phyloP scores from a whole-genome alignment of 2,888 invertebrate genomes.

The Cecidostiba fungosa region DNA sequence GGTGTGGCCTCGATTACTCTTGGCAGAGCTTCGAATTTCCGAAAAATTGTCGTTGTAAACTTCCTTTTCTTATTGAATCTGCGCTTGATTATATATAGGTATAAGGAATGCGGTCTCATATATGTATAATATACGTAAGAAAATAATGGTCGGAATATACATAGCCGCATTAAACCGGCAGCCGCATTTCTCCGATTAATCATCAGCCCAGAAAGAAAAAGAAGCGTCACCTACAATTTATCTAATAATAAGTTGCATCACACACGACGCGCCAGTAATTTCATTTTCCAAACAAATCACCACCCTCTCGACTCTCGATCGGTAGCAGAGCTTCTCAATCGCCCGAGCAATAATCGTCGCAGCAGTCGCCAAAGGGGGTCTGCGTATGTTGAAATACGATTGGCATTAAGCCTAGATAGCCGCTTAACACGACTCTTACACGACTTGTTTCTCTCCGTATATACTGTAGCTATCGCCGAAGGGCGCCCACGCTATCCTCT shows the following conservation, averaged over 20 bases:
- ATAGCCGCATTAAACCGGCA: background rate
- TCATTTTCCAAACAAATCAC: constrained; percentile 36
- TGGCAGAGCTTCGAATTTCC: background rate
- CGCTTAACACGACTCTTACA: constrained; percentile 66
- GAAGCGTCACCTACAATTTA: background rate
- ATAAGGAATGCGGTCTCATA: background rate
- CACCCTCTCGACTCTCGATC: background rate
- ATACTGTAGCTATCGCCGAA: constrained; percentile 61
- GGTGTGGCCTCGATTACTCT: background rate
- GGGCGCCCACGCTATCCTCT: constrained; percentile 66
- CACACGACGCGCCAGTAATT: constrained; percentile 17
- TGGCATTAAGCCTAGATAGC: constrained; percentile 67
- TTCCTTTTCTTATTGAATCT: too few species aligned
- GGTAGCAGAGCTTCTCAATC: constrained; percentile 12
- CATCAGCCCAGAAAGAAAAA: background rate
- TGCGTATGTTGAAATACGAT: constrained; percentile 69
- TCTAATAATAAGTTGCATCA: constrained; percentile 8
- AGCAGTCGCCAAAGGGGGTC: constrained; percentile 13
- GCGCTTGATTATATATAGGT: too few species aligned
- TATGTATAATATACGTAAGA: background rate
- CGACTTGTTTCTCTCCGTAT: constrained; percentile 64
- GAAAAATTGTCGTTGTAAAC: too few species aligned
- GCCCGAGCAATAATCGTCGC: constrained; percentile 15
- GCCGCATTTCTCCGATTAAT: background rate
- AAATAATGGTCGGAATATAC: background rate